Evolutionary conservation across 2,888 invertebrate genomes (phyloP).

Genomic region (Drosophila tanythrix): DNA sequence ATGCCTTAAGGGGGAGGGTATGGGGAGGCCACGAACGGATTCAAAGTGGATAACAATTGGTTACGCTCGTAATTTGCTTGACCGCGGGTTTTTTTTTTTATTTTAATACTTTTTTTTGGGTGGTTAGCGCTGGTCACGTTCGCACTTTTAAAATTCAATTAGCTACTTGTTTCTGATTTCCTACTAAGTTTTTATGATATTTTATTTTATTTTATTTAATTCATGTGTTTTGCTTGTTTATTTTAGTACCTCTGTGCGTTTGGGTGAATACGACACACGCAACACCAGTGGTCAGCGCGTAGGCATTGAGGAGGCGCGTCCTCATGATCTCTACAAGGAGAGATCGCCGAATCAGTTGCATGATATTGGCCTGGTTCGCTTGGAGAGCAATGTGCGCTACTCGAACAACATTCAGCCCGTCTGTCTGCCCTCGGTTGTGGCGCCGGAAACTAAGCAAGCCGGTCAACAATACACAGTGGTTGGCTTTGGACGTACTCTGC

Average conservation of each 20-base stretch:
- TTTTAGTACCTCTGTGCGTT: conserved; percentile 74
- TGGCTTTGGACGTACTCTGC: conserved; percentile 88
- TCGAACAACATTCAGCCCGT: conserved; percentile 87
- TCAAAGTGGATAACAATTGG: conserved; percentile 61
- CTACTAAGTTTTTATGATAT: conserved; percentile 29
- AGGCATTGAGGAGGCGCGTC: conserved; percentile 87
- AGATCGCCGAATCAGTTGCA: conserved; percentile 87
- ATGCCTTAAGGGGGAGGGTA: conserved; percentile 6
- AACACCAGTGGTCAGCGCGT: conserved; percentile 85
- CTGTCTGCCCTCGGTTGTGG: conserved; percentile 86
- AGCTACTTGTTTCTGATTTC: conserved; percentile 50
- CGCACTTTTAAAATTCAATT: conserved; percentile 65
- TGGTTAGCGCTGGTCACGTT: conserved; percentile 37
- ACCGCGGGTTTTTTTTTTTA: conserved; percentile 21
- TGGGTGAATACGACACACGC: conserved; percentile 83
- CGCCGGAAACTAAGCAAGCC: conserved; percentile 43
- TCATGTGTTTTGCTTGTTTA: conserved; percentile 24
- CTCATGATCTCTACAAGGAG: conserved; percentile 88
- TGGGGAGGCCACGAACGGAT: conserved; percentile 10
- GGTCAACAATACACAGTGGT: conserved; percentile 85
- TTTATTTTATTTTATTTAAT: background rate
- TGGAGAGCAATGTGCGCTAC: conserved; percentile 86
- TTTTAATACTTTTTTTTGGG: conserved; percentile 18
- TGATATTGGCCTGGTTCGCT: conserved; percentile 90
- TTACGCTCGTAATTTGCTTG: conserved; percentile 50